Evolutionary conservation across 2,797 vertebrate species (phyloP), one percentile per base, ranked within the genome.

Genomic region (Telmatherina bonti): DNA sequence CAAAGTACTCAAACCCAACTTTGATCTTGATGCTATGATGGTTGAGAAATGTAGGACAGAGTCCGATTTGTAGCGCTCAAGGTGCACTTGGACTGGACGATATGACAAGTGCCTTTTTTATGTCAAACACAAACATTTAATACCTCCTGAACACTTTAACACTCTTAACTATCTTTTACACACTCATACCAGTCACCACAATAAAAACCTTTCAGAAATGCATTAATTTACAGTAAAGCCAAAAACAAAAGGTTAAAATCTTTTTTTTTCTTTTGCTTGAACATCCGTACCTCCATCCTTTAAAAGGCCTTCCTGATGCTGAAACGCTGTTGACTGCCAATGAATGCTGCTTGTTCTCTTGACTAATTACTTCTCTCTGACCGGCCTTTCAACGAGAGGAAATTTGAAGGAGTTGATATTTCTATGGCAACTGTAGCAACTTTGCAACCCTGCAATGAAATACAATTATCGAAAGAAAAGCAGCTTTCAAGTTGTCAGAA

Each of bases 381-480:
- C 20, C 0, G 26, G 41, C 55, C 51, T 70, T 65, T 20, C 43
- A 71, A 52, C 22, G 27, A 12, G 6, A 60, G 29, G 36, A 38
- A 51, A 65, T 76, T 68, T n/a, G 51, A 41, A 58, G 24, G 26
- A 2, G 16, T 38, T 68, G 55, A 67, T 58, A 81, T 87, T 81
- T 69, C 69, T 64, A 49, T 72, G 43, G 65, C 52, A 70, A 83
- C 66, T 12, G 57, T 9, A 31, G 24, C 41, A 49, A 68, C 20
- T 41, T 20, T 12, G 22, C 7, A 24, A 24, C 22, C 47, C 47
- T 51, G 43, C 10, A 52, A 43, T 38, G 30, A 72, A 64, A 11
- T 24, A 29, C 10, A 33, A 51, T 51, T 45, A 35, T 68, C 24
- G 68, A 10, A 67, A 60, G 47, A 26, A 51, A 35, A 43, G 71